Conservation (phyloP, 1,140 invertebrate species). For the Papilio glaucus region DNA sequence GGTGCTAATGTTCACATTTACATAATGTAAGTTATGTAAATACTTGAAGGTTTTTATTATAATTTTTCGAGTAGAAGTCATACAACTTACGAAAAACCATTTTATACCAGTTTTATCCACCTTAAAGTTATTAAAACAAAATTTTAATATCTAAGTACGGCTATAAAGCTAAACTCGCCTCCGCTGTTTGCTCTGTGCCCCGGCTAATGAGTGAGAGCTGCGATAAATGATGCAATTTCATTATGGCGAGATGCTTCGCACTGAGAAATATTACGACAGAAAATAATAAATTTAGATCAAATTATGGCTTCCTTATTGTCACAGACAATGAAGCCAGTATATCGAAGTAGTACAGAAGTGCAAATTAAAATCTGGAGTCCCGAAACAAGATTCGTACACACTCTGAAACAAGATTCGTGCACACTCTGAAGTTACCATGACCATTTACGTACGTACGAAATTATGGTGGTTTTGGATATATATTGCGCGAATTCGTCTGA, state of each 20-base stretch:
- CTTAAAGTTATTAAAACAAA: not conserved
- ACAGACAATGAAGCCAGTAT: not conserved
- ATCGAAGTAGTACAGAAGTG: too few species aligned
- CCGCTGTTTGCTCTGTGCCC: not conserved
- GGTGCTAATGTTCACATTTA: too few species aligned
- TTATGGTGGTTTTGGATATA: too few species aligned
- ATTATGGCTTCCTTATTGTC: not conserved
- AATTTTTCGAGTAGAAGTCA: not conserved
- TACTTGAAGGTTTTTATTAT: not conserved
- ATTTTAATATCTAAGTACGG: not conserved
- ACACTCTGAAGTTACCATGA: too few species aligned
- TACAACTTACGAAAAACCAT: not conserved
- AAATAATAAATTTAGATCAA: conserved; percentile 11
- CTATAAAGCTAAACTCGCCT: not conserved
- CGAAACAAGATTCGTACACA: too few species aligned
- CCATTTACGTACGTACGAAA: too few species aligned
- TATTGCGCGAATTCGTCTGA: too few species aligned
- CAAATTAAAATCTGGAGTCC: too few species aligned
- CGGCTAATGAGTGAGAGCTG: not conserved
- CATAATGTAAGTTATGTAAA: too few species aligned
- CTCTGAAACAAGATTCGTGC: too few species aligned
- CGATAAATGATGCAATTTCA: conserved; percentile 20
- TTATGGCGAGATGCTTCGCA: not conserved
- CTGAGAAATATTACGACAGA: conserved; percentile 1
- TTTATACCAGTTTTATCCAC: not conserved